Conservation (phyloP, 2,113 vertebrate genomes). For the Rostratula benghalensis region DNA sequence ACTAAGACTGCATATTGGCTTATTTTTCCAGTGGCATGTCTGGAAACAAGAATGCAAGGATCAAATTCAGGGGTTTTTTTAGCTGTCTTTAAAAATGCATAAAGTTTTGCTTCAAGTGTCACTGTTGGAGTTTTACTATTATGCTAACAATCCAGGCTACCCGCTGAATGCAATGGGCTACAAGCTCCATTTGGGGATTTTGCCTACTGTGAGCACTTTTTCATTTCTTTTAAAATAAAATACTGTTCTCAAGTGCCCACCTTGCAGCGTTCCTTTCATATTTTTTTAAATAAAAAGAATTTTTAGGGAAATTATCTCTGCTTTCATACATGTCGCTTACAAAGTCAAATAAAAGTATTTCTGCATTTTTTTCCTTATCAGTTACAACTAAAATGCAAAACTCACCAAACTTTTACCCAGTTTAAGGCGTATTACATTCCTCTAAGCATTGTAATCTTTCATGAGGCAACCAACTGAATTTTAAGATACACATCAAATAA, state of each 20-base stretch:
- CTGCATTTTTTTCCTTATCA: background rate
- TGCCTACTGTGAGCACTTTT: constrained; percentile 61
- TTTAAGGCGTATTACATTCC: background rate
- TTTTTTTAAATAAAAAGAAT: constrained; percentile 10
- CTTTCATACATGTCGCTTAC: background rate
- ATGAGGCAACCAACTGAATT: background rate
- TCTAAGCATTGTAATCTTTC: background rate
- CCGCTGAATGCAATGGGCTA: constrained; percentile 26
- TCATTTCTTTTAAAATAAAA: constrained; percentile 50
- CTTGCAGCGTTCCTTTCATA: background rate
- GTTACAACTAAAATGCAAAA: background rate
- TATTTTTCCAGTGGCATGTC: constrained; percentile 1
- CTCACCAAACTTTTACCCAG: background rate
- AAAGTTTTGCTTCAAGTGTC: constrained; percentile 66
- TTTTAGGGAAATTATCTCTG: constrained; percentile 29
- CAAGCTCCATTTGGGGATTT: constrained; percentile 52
- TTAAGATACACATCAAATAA: constrained; percentile 6
- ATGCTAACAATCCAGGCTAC: constrained; percentile 57
- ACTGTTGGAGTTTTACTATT: constrained; percentile 63
- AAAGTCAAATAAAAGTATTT: background rate
- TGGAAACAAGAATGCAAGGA: constrained; percentile 3
- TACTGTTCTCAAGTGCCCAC: background rate
- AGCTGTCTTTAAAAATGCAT: constrained; percentile 63
- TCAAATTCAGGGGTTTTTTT: background rate
- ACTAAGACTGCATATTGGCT: background rate